phyloP scores from a whole-genome alignment of 1,140 invertebrate species.

The Melanaphis sacchari region DNA sequence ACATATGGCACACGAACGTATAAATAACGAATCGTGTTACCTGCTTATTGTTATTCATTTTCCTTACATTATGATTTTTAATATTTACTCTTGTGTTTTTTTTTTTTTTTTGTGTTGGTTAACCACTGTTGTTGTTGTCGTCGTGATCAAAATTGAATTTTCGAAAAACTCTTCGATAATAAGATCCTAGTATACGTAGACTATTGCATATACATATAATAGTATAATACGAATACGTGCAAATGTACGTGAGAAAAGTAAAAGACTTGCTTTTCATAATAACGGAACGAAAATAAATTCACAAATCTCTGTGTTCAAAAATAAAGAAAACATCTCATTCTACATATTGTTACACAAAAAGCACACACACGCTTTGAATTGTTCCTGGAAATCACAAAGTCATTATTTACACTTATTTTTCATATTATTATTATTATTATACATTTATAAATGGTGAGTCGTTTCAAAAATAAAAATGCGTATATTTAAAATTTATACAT shows the following conservation, averaged over 20 bases:
- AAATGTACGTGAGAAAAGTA: neutral
- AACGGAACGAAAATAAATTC: neutral
- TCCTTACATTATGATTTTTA: neutral
- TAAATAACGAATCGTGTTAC: neutral
- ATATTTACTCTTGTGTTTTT: neutral
- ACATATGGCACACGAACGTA: neutral
- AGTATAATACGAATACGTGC: neutral
- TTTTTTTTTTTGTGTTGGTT: neutral
- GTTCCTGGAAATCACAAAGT: neutral
- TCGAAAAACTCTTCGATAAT: neutral
- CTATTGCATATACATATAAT: neutral
- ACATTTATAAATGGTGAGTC: neutral
- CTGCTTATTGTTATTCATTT: neutral
- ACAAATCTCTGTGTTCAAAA: neutral
- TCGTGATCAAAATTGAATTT: neutral
- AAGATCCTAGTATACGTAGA: neutral
- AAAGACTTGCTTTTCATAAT: neutral
- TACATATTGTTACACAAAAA: neutral
- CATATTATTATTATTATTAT: neutral
- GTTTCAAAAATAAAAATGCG: constrained; percentile 12
- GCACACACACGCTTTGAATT: neutral
- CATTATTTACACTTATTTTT: neutral
- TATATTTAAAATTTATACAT: neutral
- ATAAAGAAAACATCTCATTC: neutral
- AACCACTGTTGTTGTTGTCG: neutral